Evolutionary conservation across 2,888 invertebrate species (phyloP).

Genomic region (Dermolepida albohirtum): DNA sequence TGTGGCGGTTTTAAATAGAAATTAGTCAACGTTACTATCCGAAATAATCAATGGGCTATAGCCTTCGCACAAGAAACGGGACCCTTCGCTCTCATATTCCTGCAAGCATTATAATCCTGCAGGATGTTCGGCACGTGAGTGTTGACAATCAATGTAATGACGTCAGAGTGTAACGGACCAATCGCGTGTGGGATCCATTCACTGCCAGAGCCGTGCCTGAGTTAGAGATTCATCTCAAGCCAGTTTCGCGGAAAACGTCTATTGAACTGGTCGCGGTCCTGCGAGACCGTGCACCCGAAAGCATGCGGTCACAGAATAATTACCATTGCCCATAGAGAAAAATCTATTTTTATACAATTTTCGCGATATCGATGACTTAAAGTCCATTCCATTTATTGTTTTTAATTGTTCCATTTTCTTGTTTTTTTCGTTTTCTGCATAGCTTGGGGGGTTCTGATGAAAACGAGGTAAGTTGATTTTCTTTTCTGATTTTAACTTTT

Average conservation of each 20-base stretch:
- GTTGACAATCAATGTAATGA: slow-evolving; percentile 79
- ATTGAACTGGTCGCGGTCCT: slow-evolving; percentile 51
- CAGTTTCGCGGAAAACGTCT: slow-evolving; percentile 56
- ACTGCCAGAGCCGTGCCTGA: slow-evolving; percentile 61
- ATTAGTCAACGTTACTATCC: slow-evolving; percentile 11
- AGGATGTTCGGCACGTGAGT: slow-evolving; percentile 66
- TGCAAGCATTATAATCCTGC: slow-evolving; percentile 59
- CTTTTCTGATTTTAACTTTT: not conserved
- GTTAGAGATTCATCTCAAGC: slow-evolving; percentile 62
- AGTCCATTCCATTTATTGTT: slow-evolving; percentile 11
- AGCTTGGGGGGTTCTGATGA: not conserved
- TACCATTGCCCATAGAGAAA: not conserved
- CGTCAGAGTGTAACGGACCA: slow-evolving; percentile 75
- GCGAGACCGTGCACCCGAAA: slow-evolving; percentile 25
- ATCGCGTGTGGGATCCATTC: slow-evolving; percentile 76
- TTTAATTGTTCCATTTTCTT: not conserved
- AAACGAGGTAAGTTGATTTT: slow-evolving; percentile 3
- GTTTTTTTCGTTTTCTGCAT: slow-evolving; percentile 13
- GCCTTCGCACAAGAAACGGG: slow-evolving; percentile 42
- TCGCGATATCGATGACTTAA: slow-evolving; percentile 19
- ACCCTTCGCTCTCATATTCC: slow-evolving; percentile 49
- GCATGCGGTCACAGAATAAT: slow-evolving; percentile 25
- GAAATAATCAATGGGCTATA: slow-evolving; percentile 35
- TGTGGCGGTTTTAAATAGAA: slow-evolving; percentile 14
- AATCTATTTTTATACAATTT: slow-evolving; percentile 8